Conservation (phyloP, 2,888 invertebrate genomes). For the Aphidoletes aphidimyza region DNA sequence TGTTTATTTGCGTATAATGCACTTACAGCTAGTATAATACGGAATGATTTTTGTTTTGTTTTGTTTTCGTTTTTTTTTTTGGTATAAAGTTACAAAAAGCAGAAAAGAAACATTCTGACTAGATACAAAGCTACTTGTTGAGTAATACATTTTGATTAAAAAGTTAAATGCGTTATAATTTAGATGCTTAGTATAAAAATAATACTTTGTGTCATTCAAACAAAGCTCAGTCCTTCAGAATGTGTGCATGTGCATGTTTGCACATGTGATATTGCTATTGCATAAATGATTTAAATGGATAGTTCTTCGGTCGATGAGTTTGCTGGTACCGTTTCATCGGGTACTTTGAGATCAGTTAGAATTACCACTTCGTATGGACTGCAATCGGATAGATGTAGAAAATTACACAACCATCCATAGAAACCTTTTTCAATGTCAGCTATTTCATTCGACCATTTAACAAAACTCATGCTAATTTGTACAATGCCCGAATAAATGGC, state of each 20-base stretch:
- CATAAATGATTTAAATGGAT: conserved; percentile 62
- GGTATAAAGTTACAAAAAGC: conserved; percentile 37
- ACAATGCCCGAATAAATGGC: conserved; percentile 75
- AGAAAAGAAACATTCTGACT: neutral
- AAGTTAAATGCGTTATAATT: neutral
- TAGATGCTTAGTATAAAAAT: neutral
- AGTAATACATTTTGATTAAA: neutral
- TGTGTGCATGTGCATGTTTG: neutral
- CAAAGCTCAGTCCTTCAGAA: neutral
- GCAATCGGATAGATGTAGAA: conserved; percentile 75
- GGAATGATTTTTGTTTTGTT: neutral
- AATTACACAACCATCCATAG: conserved; percentile 80
- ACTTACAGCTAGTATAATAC: neutral
- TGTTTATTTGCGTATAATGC: conserved; percentile 10
- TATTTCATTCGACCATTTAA: conserved; percentile 77
- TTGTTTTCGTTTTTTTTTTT: too few species aligned
- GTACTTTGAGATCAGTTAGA: conserved; percentile 69
- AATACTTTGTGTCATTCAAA: neutral
- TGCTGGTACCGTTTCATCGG: conserved; percentile 59
- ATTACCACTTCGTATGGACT: conserved; percentile 80
- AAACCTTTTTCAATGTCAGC: conserved; percentile 82
- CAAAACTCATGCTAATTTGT: conserved; percentile 76
- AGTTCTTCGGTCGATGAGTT: conserved; percentile 67
- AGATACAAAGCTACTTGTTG: neutral
- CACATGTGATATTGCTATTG: neutral